These are phyloP conservation scores for Oryzias javanicus DNA, from an alignment of 2,113 vertebrate genomes.

Conservation along the genomic window DNA sequence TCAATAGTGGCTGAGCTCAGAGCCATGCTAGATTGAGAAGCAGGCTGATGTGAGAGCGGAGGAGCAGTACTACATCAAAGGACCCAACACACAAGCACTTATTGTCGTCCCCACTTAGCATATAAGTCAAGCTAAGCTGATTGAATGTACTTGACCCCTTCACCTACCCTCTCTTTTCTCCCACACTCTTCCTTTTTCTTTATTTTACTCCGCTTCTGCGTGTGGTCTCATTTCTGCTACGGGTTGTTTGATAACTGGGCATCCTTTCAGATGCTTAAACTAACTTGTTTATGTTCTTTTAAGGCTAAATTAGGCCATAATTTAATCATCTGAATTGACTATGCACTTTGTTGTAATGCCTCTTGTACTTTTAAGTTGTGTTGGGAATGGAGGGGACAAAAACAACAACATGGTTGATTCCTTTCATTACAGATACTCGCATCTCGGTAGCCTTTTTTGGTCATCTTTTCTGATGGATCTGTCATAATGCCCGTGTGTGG, in stretches of 20 bases:
- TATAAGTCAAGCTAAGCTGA: constrained; percentile 69
- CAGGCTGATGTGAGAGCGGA: constrained; percentile 33
- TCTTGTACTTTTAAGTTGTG: not conserved
- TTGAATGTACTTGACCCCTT: constrained; percentile 69
- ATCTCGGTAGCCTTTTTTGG: too few species aligned
- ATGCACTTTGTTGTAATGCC: not conserved
- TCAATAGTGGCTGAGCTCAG: constrained; percentile 20
- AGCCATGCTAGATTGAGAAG: constrained; percentile 21
- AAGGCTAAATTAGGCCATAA: constrained; percentile 16
- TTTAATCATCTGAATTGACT: constrained; percentile 26
- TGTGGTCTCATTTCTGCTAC: constrained; percentile 53
- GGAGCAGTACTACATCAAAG: constrained; percentile 37
- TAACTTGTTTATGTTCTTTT: constrained; percentile 14
- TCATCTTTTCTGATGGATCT: not conserved
- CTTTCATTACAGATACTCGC: too few species aligned
- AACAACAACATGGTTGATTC: too few species aligned
- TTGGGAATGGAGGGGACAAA: too few species aligned
- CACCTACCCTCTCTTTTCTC: constrained; percentile 62
- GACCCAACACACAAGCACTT: constrained; percentile 51
- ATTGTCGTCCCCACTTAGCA: constrained; percentile 57
- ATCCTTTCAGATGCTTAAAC: constrained; percentile 23
- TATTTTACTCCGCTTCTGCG: constrained; percentile 37
- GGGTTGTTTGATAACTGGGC: constrained; percentile 32
- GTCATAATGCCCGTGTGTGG: not conserved
- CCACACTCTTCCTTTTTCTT: constrained; percentile 38